Percentiles rank a stretch among this genome's conserved stretches.
Evolutionary conservation across 1,140 invertebrate species (phyloP).

Genomic region (Drosophila varians): DNA sequence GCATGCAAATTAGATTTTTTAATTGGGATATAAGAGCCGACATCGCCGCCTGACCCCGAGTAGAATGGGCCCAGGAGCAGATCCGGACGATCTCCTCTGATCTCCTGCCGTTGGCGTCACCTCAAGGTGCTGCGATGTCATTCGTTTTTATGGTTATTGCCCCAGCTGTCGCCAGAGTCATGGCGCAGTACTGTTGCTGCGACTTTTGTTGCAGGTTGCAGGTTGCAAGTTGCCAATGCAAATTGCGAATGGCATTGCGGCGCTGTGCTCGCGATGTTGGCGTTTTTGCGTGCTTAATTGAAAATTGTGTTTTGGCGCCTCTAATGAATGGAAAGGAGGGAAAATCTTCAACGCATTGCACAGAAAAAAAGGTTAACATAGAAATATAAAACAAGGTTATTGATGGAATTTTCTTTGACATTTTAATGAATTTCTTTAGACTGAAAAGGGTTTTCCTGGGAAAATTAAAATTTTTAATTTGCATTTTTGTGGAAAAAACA

Average conservation of each 20-base stretch:
- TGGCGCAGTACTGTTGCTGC: constrained; percentile 8
- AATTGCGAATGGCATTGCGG: constrained; percentile 57
- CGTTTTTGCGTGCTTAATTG: constrained; percentile 74
- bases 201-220: constrained; percentile 17
- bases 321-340: constrained; percentile 50
- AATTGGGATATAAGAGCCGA: constrained; percentile 70
- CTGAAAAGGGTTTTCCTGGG: neutral
- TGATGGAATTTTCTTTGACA: neutral
- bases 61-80: constrained; percentile 15
- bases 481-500: neutral
- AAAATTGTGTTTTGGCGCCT: constrained; percentile 48
- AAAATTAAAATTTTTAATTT: neutral
- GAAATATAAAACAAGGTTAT: too few species aligned
- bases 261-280: constrained; percentile 55
- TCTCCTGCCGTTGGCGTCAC: constrained; percentile 55
- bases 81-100: constrained; percentile 26
- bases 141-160: constrained; percentile 78
- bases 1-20: constrained; percentile 80
- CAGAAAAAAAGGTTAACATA: constrained; percentile 4
- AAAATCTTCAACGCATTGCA: constrained; percentile 17
- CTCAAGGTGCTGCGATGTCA: constrained; percentile 68
- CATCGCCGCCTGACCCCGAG: constrained; percentile 26
- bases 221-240: constrained; percentile 66
- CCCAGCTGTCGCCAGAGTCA: constrained; percentile 13
- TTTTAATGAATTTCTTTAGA: neutral